Evolutionary conservation across 2,888 invertebrate genomes (phyloP).

Genomic region (Pheosia tremula): DNA sequence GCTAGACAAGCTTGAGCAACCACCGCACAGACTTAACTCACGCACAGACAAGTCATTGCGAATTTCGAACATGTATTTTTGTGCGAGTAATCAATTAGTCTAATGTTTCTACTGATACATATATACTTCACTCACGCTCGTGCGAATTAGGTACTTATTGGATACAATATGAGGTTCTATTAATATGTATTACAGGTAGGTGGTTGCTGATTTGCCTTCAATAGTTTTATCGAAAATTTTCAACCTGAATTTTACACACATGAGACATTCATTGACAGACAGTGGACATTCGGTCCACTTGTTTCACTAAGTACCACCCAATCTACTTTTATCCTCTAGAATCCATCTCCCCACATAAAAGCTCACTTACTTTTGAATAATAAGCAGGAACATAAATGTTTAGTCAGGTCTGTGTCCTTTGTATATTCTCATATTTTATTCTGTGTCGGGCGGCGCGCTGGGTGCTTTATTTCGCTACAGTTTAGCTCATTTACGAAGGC

Average conservation of each 20-base stretch:
- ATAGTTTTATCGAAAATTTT: too few species aligned
- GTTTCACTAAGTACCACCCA: too few species aligned
- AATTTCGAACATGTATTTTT: background rate
- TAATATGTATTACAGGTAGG: too few species aligned
- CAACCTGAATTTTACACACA: too few species aligned
- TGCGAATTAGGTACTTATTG: background rate
- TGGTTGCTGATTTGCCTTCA: too few species aligned
- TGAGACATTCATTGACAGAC: too few species aligned
- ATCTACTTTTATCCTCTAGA: too few species aligned
- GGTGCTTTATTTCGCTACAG: conserved; percentile 61
- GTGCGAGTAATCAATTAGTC: background rate
- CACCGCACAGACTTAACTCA: conserved; percentile 64
- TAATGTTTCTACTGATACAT: background rate
- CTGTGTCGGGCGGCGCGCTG: conserved; percentile 57
- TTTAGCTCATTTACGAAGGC: conserved; percentile 64
- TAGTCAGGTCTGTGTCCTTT: conserved; percentile 6
- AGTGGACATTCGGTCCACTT: too few species aligned
- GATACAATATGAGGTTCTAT: background rate
- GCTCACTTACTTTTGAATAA: too few species aligned
- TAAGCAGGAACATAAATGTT: background rate
- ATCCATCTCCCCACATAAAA: too few species aligned
- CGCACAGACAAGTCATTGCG: conserved; percentile 52
- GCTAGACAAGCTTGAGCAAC: conserved; percentile 80
- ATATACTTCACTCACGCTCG: background rate
- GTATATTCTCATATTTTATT: conserved; percentile 39